phyloP scores from a whole-genome alignment of 2,113 vertebrate genomes.

The Phylloscopus trochilus region DNA sequence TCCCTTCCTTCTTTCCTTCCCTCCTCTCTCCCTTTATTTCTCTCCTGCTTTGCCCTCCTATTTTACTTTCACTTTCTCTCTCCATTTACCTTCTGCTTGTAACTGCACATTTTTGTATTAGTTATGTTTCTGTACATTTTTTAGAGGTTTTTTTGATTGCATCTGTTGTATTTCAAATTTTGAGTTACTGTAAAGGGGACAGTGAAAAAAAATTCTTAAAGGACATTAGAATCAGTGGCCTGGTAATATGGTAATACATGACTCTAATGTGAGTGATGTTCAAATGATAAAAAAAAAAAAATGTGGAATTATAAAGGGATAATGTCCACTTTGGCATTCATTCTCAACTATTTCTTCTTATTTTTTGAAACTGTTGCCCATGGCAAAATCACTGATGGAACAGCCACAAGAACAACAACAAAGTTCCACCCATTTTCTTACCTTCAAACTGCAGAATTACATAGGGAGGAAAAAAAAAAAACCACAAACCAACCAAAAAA shows the following conservation, averaged over 20 bases:
- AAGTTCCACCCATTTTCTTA: background rate
- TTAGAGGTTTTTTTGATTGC: background rate
- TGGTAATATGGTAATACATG: background rate
- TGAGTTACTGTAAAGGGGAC: background rate
- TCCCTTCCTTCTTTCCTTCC: background rate
- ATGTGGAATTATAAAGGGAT: background rate
- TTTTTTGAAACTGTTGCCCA: background rate
- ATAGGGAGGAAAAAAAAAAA: background rate
- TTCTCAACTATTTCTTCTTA: background rate
- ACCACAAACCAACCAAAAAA: background rate
- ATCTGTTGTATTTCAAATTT: background rate
- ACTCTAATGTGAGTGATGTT: background rate
- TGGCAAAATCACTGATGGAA: background rate
- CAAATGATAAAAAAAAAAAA: background rate
- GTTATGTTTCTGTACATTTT: background rate
- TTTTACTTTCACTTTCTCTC: background rate
- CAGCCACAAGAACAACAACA: background rate
- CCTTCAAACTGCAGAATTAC: background rate
- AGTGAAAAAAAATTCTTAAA: background rate
- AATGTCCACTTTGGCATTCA: background rate
- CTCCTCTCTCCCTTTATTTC: background rate
- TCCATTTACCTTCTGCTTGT: background rate
- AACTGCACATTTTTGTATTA: background rate
- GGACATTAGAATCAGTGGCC: background rate
- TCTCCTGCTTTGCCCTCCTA: accelerated